A percentile compares a stretch with the other conserved stretches of the same genome.
phyloP scores from a whole-genome alignment of 2,113 vertebrate genomes.

The Hirundichthys speculiger region DNA sequence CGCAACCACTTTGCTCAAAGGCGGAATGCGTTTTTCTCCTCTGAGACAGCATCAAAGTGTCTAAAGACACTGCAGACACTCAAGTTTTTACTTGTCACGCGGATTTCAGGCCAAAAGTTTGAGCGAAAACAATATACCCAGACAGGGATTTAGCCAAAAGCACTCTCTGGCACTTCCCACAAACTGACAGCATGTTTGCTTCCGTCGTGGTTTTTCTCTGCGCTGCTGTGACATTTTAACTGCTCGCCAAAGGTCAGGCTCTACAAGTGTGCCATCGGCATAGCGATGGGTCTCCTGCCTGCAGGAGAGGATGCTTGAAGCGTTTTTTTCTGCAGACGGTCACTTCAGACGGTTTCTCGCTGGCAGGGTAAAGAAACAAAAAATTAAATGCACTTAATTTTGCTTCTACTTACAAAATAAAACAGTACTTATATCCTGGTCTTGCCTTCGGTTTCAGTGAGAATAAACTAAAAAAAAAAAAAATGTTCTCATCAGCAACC shows the following conservation, averaged over 20 bases:
- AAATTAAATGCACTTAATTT: conserved; percentile 56
- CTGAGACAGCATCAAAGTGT: conserved; percentile 22
- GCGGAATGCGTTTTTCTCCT: background rate
- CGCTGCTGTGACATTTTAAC: conserved; percentile 58
- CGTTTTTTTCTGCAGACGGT: conserved; percentile 10
- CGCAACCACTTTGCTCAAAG: conserved; percentile 32
- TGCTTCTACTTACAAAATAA: conserved; percentile 12
- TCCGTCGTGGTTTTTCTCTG: conserved; percentile 35
- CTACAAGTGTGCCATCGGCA: conserved; percentile 16
- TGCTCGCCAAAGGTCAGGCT: conserved; percentile 58
- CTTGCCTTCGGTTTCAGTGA: conserved; percentile 2
- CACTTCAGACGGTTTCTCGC: background rate
- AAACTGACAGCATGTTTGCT: conserved; percentile 32
- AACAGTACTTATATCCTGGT: conserved; percentile 34
- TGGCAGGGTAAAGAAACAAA: background rate
- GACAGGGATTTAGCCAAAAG: conserved; percentile 31
- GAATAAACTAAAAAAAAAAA: conserved; percentile 3
- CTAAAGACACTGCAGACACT: conserved; percentile 22
- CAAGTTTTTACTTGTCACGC: conserved; percentile 23
- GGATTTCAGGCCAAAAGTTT: conserved; percentile 40
- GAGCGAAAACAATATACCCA: conserved; percentile 12
- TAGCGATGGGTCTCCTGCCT: conserved; percentile 26
- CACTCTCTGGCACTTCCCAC: conserved; percentile 6
- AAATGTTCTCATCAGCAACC: conserved; percentile 25
- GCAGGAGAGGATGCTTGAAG: conserved; percentile 6